Percentiles rank a stretch among this genome's conserved stretches.
These are phyloP conservation scores for Wasmannia auropunctata DNA, from an alignment of 1,140 invertebrate genomes.

Conservation along the genomic window DNA sequence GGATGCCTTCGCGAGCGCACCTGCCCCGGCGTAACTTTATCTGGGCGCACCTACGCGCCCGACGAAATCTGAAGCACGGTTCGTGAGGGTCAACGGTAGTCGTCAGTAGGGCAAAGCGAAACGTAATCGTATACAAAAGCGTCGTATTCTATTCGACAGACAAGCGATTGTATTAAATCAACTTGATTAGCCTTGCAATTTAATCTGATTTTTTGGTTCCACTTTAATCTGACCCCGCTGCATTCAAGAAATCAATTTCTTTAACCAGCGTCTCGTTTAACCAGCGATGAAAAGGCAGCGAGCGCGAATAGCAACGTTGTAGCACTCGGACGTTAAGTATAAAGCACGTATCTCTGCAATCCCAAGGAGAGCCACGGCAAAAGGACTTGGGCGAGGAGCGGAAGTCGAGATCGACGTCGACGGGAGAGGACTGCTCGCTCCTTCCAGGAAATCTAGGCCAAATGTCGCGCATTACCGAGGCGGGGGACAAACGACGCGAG, in stretches of 20 bases:
- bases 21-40: constrained; percentile 59
- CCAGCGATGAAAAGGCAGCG: not conserved
- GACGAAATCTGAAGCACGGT: constrained; percentile 23
- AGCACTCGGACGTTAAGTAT: not conserved
- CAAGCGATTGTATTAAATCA: too few species aligned
- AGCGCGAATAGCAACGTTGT: not conserved
- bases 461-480: constrained; percentile 8
- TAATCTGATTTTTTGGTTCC: not conserved
- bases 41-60: constrained; percentile 29
- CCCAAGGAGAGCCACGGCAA: not conserved
- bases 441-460: constrained; percentile 53
- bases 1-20: constrained; percentile 58
- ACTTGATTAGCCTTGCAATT: not conserved
- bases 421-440: not conserved
- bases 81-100: constrained; percentile 11
- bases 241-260: not conserved
- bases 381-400: not conserved
- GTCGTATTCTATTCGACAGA: not conserved
- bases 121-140: not conserved
- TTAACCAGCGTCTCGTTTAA: not conserved
- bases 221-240: not conserved
- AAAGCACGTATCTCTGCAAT: not conserved
- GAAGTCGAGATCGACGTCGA: not conserved
- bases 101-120: constrained; percentile 9
- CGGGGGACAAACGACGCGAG: not conserved